Conservation (phyloP, 1,140 invertebrate genomes). For the Temnothorax longispinosus region DNA sequence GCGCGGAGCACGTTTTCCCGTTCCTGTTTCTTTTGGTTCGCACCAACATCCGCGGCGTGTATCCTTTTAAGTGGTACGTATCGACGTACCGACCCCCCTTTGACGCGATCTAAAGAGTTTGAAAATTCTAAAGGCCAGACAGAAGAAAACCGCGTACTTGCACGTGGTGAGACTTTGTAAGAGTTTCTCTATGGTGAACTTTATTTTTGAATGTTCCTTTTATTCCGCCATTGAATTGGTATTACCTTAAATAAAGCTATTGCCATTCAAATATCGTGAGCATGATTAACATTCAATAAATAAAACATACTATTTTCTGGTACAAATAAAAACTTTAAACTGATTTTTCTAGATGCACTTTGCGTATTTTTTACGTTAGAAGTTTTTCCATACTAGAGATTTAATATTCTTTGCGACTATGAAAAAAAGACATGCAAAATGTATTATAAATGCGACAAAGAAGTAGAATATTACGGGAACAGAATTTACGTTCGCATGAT, state of each 20-base stretch:
- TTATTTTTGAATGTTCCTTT: not conserved
- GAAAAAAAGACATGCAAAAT: not conserved
- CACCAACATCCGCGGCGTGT: slow-evolving; percentile 39
- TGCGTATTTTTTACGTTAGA: not conserved
- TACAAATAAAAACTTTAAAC: not conserved
- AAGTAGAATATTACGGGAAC: slow-evolving; percentile 10
- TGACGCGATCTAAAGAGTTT: not conserved
- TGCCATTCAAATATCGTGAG: not conserved
- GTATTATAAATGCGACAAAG: slow-evolving; percentile 5
- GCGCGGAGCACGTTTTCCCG: slow-evolving; percentile 12
- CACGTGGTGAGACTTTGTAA: not conserved
- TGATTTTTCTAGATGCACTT: not conserved
- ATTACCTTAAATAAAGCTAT: not conserved
- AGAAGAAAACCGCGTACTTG: not conserved
- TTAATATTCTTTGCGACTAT: not conserved
- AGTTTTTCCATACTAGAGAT: not conserved
- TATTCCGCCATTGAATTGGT: not conserved
- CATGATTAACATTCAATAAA: not conserved
- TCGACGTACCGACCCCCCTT: slow-evolving; percentile 38
- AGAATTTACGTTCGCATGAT: slow-evolving; percentile 38
- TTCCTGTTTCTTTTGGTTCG: slow-evolving; percentile 50
- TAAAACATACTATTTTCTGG: not conserved
- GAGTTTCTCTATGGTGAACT: not conserved
- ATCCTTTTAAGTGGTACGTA: slow-evolving; percentile 62
- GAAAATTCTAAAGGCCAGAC: slow-evolving; percentile 48